phyloP scores from a whole-genome alignment of 2,797 vertebrate species.

The Poeciliopsis gracilis region DNA sequence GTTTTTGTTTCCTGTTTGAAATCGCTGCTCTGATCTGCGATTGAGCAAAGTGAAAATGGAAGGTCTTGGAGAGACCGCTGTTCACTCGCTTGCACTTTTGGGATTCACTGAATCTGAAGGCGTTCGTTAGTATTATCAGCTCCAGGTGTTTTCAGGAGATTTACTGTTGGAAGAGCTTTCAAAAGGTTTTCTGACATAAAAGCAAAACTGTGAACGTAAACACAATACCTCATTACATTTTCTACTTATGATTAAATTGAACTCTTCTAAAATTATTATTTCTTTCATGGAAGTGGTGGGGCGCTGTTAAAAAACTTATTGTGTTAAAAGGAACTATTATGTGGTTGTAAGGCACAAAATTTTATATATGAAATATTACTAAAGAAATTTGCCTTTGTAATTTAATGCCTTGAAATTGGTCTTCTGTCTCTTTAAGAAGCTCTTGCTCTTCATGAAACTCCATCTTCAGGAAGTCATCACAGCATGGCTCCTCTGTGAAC shows the following conservation, averaged over 20 bases:
- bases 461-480: no score
- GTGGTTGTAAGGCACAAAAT: no score
- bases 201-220: background rate
- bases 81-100: background rate
- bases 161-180: background rate
- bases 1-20: background rate
- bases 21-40: background rate
- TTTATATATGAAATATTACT: no score
- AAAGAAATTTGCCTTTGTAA: no score
- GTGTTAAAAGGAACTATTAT: no score
- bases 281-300: background rate
- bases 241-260: background rate
- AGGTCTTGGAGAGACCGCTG: background rate
- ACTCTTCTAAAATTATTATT: background rate
- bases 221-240: background rate
- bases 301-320: background rate
- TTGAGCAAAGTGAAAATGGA: background rate
- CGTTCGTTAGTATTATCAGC: background rate
- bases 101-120: background rate
- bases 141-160: background rate
- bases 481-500: no score
- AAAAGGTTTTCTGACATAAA: background rate
- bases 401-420: no score
- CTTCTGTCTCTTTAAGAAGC: no score
- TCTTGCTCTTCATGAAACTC: no score